phyloP scores from a whole-genome alignment of 2,888 invertebrate genomes.

The Galeopsomyia nigrocyanea region DNA sequence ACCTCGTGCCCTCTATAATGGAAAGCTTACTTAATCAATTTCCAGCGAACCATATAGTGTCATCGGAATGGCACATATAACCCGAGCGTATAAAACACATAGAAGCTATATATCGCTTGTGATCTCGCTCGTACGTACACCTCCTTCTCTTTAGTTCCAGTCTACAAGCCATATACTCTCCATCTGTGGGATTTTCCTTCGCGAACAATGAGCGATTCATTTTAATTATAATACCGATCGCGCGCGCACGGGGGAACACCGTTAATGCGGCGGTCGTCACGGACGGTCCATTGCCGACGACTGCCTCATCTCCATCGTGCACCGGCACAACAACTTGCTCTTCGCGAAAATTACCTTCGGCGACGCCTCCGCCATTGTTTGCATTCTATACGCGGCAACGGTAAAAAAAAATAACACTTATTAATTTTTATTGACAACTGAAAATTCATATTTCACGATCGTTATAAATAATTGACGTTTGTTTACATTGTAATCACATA shows the following conservation, averaged over 20 bases:
- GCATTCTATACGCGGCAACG: too few species aligned
- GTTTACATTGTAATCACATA: too few species aligned
- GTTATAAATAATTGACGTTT: too few species aligned
- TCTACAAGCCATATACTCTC: background rate
- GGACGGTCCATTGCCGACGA: background rate
- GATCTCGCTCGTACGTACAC: background rate
- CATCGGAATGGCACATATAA: background rate
- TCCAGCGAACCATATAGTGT: background rate
- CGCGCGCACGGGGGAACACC: constrained; percentile 36
- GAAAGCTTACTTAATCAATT: background rate
- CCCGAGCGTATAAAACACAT: too few species aligned
- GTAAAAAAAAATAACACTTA: too few species aligned
- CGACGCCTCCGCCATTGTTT: too few species aligned
- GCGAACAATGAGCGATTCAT: constrained; percentile 54
- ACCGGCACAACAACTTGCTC: background rate
- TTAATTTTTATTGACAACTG: too few species aligned
- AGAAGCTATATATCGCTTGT: too few species aligned
- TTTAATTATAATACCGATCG: constrained; percentile 55
- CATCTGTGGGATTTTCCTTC: constrained; percentile 32
- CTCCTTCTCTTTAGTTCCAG: background rate
- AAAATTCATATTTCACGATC: too few species aligned
- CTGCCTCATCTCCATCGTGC: too few species aligned
- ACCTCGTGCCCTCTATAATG: too few species aligned
- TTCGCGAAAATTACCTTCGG: constrained; percentile 13
- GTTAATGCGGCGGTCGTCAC: constrained; percentile 44